Conservation (phyloP, 2,113 vertebrate species). For the Poeciliopsis turrubarensis region DNA sequence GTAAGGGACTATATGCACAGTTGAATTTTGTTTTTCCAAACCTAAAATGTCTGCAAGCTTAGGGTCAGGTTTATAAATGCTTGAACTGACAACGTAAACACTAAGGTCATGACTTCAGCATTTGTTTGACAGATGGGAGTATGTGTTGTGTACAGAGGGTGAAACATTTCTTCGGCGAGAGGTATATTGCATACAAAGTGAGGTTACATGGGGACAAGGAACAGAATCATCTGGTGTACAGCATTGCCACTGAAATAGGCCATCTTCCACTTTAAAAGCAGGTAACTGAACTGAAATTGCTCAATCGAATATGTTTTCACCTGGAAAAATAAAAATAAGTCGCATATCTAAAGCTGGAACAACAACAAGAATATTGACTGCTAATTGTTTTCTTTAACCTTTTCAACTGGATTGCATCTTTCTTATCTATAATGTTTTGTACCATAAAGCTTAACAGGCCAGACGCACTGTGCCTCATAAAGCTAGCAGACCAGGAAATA, state of each 20-base stretch:
- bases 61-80: slow-evolving; percentile 5
- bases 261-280: slow-evolving; percentile 1
- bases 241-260: slow-evolving; percentile 13
- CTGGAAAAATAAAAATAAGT: slow-evolving; percentile 4
- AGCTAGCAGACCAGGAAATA: slow-evolving; percentile 38
- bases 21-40: slow-evolving; percentile 12
- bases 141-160: neutral
- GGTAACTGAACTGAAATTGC: slow-evolving; percentile 3
- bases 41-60: slow-evolving; percentile 9
- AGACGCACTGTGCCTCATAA: slow-evolving; percentile 40
- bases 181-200: neutral
- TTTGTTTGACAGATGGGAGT: neutral
- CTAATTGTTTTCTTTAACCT: neutral
- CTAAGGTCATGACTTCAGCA: neutral
- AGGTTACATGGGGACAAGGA: neutral
- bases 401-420: neutral
- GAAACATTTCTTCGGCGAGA: neutral
- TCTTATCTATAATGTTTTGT: slow-evolving; percentile 30
- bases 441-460: slow-evolving; percentile 28
- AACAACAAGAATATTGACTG: neutral
- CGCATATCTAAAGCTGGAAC: neutral
- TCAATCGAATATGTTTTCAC: neutral
- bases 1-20: neutral
- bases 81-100: slow-evolving; percentile 13
- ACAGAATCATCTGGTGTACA: neutral